These are phyloP conservation scores for Pseudotriccus pelzelni DNA, from an alignment of 2,797 vertebrate species.

Conservation along the genomic window DNA sequence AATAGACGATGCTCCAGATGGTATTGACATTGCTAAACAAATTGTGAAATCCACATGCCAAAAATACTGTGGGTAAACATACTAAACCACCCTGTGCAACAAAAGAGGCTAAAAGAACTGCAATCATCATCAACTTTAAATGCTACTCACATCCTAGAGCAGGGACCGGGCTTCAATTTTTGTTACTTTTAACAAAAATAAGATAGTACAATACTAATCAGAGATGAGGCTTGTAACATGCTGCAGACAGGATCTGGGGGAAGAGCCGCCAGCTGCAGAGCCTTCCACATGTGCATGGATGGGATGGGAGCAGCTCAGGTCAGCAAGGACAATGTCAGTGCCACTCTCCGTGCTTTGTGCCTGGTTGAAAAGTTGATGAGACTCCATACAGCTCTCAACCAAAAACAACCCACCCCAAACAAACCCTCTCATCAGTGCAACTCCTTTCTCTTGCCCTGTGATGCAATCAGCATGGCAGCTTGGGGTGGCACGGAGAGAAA, in stretches of 20 bases:
- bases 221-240: background rate
- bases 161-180: conserved; percentile 59
- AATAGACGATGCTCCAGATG: conserved; percentile 76
- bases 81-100: conserved; percentile 64
- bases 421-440: background rate
- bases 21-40: conserved; percentile 78
- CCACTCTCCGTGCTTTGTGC: background rate
- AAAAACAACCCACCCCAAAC: background rate
- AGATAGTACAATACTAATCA: conserved; percentile 51
- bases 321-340: background rate
- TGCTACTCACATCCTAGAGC: conserved; percentile 33
- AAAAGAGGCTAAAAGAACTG: conserved; percentile 67
- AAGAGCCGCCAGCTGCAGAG: conserved; percentile 30
- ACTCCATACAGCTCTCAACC: background rate
- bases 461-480: background rate
- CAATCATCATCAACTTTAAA: conserved; percentile 69
- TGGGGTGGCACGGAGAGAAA: background rate
- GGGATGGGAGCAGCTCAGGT: background rate
- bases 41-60: conserved; percentile 64
- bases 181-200: conserved; percentile 64
- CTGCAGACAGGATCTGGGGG: background rate
- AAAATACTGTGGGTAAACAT: conserved; percentile 76
- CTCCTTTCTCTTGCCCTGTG: background rate
- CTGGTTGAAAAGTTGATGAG: background rate
- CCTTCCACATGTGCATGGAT: background rate